Percentiles rank a stretch among this genome's conserved stretches.
Conservation (phyloP, 2,113 vertebrate genomes). For the Columbina picui region DNA sequence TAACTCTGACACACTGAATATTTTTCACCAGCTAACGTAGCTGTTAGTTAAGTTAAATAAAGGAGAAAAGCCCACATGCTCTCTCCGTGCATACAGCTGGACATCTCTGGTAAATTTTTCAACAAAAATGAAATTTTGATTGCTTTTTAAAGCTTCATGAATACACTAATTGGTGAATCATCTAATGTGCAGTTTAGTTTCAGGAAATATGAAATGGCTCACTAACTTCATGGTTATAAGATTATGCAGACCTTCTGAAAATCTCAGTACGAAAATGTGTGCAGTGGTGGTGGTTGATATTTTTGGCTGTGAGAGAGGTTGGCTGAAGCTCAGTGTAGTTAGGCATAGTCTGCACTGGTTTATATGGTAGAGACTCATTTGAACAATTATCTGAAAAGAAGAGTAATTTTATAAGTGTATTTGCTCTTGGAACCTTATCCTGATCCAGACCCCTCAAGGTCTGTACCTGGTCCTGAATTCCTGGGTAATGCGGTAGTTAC, state of each 20-base stretch:
- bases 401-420: not conserved
- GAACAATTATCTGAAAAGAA: slow-evolving; percentile 45
- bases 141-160: slow-evolving; percentile 65
- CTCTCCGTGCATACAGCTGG: slow-evolving; percentile 54
- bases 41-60: slow-evolving; percentile 64
- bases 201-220: slow-evolving; percentile 64
- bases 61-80: slow-evolving; percentile 61
- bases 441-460: no score
- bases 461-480: not conserved
- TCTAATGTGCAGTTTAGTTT: slow-evolving; percentile 64
- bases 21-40: slow-evolving; percentile 65
- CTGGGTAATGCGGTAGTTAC: not conserved
- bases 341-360: slow-evolving; percentile 36
- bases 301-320: slow-evolving; percentile 60
- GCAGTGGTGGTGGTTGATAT: slow-evolving; percentile 65
- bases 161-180: slow-evolving; percentile 70
- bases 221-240: slow-evolving; percentile 38
- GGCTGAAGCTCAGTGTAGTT: slow-evolving; percentile 44
- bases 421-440: not conserved
- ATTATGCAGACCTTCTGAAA: slow-evolving; percentile 68
- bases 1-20: slow-evolving; percentile 70
- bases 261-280: slow-evolving; percentile 57
- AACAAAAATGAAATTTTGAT: slow-evolving; percentile 55
- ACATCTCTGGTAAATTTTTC: slow-evolving; percentile 64
- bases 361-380: slow-evolving; percentile 7